Base-by-base conservation (phyloP, 2,888 invertebrate species). In the Cenopis cana region DNA sequence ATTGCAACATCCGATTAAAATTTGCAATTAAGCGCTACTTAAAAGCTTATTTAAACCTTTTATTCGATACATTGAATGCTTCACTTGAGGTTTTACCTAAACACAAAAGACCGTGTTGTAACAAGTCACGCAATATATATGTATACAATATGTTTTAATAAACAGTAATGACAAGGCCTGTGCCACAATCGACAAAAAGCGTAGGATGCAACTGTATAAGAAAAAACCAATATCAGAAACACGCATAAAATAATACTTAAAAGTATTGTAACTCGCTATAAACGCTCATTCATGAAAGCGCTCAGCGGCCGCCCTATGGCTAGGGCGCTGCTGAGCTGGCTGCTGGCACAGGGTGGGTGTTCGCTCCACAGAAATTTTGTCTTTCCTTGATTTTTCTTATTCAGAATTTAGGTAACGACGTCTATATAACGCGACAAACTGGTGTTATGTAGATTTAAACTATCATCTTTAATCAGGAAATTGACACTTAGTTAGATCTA, bases 151-250 rank as follows among this genome's bases (percentile, higher is more conserved):
- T 71, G 56, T 71, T 56, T 67, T 73, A 73, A 73, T 70, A 73
- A 59, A 70, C 73, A 54, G 72, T 72, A 72, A 72, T 73, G 70
- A 67, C 70, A 73, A 73, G 73, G 73, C 70, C 62, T 36, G 57
- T 54, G 33, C 46, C 41, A 41, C 54, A 71, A 66, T 66, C 50
- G 38, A 29, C 41, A 60, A 55, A 38, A 61, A 55, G 17, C 68
- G 24, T 62, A 57, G 38, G 64, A 61, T 67, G 70, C 70, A 73
- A 70, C 67, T 62, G 72, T 72, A 59, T 69, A 68, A 66, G 50
- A 72, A 74, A 74, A 70, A 68, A 65, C 61, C 56, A 72, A 74
- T 67, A 74, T 17, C 38, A 62, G 50, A 52, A n/a, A 0, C 20
- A 38, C 36, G 8, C 36, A 18, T 10, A 36, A 10, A 52, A 36